Evolutionary conservation across 2,113 vertebrate genomes (phyloP).

Genomic region (Myrmecophaga tridactyla): DNA sequence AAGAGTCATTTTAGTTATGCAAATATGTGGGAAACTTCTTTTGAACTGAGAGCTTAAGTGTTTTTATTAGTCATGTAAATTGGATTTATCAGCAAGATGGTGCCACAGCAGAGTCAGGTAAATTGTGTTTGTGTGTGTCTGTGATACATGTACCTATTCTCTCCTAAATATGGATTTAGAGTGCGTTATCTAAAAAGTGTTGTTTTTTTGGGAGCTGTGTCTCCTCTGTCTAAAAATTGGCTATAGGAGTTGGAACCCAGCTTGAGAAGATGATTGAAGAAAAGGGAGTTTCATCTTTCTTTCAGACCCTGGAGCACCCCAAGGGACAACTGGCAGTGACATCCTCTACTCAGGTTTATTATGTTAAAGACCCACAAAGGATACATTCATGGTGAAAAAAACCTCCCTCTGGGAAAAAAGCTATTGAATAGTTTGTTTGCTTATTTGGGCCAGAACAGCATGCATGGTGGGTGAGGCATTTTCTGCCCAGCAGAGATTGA

Average conservation of each 20-base stretch:
- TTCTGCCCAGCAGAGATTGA: background rate
- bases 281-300: background rate
- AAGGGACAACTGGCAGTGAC: fast-evolving
- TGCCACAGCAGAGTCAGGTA: background rate
- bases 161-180: background rate
- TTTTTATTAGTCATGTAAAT: background rate
- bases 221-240: background rate
- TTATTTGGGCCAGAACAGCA: background rate
- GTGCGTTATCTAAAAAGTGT: background rate
- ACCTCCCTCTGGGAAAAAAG: background rate
- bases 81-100: background rate
- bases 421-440: background rate
- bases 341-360: background rate
- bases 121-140: background rate
- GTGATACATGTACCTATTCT: background rate
- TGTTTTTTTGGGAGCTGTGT: background rate
- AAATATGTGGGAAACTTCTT: background rate
- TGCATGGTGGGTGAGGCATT: background rate
- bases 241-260: background rate
- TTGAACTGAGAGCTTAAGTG: background rate
- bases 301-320: background rate
- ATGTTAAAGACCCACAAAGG: background rate
- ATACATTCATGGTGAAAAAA: background rate
- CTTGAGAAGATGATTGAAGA: background rate
- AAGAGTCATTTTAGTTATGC: background rate